Conservation (phyloP, 1,140 invertebrate species). For the Bombus balteatus region DNA sequence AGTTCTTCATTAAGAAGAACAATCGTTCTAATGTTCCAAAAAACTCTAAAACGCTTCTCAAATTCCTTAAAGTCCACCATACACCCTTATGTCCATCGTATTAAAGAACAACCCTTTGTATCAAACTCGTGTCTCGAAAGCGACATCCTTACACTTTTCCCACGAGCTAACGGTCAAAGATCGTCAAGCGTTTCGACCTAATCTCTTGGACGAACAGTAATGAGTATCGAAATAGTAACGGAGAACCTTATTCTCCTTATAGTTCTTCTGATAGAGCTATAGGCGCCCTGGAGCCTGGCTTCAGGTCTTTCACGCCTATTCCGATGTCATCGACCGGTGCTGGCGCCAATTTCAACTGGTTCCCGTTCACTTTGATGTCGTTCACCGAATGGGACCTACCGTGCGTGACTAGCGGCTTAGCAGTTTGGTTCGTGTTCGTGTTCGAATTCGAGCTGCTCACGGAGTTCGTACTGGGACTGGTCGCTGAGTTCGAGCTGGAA, state of each 20-base stretch:
- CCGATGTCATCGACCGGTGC: conserved; percentile 86
- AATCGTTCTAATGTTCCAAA: no score
- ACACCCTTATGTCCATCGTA: no score
- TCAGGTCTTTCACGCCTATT: conserved; percentile 83
- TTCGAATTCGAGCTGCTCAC: conserved; percentile 70
- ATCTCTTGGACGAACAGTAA: not conserved
- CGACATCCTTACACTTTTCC: no score
- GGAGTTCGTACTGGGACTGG: conserved; percentile 57
- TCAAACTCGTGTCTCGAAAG: not conserved
- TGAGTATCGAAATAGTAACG: no score
- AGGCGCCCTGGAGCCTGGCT: conserved; percentile 84
- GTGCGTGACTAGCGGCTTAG: conserved; percentile 85
- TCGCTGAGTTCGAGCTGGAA: conserved; percentile 61
- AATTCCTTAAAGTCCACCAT: not conserved
- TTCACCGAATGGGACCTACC: conserved; percentile 89
- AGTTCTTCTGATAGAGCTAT: conserved; percentile 87
- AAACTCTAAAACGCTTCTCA: not conserved
- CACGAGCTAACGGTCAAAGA: not conserved
- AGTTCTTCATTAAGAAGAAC: no score
- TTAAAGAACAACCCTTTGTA: not conserved
- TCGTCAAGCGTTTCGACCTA: not conserved
- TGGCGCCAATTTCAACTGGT: conserved; percentile 86
- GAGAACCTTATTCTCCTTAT: conserved; percentile 72
- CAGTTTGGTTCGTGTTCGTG: conserved; percentile 64
- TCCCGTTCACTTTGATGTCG: conserved; percentile 89